Base-by-base conservation (phyloP, 2,113 vertebrate species). In the Hucho hucho region DNA sequence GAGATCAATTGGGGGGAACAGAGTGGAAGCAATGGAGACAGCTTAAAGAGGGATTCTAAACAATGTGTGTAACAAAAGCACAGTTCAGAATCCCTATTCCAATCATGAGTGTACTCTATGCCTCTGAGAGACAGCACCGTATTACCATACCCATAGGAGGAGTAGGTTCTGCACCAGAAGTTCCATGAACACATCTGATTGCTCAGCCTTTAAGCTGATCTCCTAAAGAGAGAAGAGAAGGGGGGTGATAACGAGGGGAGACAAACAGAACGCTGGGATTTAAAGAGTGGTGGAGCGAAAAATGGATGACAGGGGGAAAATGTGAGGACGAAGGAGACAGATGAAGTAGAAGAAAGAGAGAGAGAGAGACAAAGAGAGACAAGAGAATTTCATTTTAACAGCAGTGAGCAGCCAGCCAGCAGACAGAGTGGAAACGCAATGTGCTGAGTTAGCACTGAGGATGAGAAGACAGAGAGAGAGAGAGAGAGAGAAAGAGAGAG, bases 381-480 rank as follows among this genome's bases (percentile, higher is more conserved):
- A 70, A 56, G 74, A 11, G 69, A 69, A 58, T 59, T 58, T 64
- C 9, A 76, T 74, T 80, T 70, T 64, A 74, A 25, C n/a, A 46
- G 59, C 18, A 59, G 76, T 43, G 37, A 43, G 37, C 64, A 16
- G 69, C 72, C 63, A 74, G n/a, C 24, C 26, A 61, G 43, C 25
- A 14, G 46, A 77, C 24, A 68, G 69, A 82, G 49, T 46, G 61
- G 73, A 74, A 84, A 80, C 47, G 7, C 56, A 72, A 83, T 76
- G 72, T 85, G 88, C 88, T 90, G 87, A 90, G 47, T 76, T n/a
- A 12, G 84, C 80, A 74, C 43, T 26, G 37, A 70, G 66, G 68
- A 61, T 66, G 79, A 82, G 61, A 20, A 53, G 47, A 58, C 22
- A 49, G 47, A 12, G 49, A 53, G 73, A 22, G 22, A 43, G 37